These are phyloP conservation scores for Cottoperca gobio DNA, from an alignment of 2,797 vertebrate genomes.

Conservation along the genomic window DNA sequence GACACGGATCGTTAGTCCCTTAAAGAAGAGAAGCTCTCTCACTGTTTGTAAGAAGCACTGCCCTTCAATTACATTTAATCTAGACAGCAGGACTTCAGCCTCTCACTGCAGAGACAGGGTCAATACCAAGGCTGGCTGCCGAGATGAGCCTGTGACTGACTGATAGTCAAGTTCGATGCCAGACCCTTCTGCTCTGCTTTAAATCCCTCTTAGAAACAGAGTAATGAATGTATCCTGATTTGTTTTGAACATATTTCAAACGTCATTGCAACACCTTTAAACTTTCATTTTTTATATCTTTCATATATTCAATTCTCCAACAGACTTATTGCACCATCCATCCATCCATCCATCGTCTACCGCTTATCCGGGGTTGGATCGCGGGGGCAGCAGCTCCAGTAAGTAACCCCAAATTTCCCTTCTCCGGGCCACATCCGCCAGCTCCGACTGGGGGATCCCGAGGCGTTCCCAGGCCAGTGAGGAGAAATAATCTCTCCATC, in stretches of 20 bases:
- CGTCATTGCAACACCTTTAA: constrained; percentile 9
- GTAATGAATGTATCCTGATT: neutral
- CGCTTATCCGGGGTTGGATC: no score
- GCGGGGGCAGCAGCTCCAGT: no score
- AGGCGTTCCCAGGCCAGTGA: no score
- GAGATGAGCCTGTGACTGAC: constrained; percentile 29
- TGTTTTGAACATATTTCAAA: constrained; percentile 15
- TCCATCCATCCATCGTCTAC: no score
- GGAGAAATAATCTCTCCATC: no score
- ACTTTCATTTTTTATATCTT: neutral
- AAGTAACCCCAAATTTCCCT: no score
- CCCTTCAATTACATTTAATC: constrained; percentile 75
- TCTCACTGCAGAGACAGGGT: constrained; percentile 42
- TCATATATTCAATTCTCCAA: constrained; percentile 9
- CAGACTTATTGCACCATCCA: no score
- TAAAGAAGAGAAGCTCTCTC: constrained; percentile 65
- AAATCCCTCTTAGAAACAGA: constrained; percentile 6
- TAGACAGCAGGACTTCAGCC: constrained; percentile 49
- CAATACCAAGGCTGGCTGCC: constrained; percentile 38
- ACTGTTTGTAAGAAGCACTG: constrained; percentile 74
- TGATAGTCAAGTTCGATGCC: constrained; percentile 10
- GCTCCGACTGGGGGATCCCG: no score
- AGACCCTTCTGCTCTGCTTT: neutral
- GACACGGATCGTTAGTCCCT: constrained; percentile 66
- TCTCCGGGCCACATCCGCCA: no score